phyloP scores from a whole-genome alignment of 1,140 invertebrate species.

The Drosophila erecta region DNA sequence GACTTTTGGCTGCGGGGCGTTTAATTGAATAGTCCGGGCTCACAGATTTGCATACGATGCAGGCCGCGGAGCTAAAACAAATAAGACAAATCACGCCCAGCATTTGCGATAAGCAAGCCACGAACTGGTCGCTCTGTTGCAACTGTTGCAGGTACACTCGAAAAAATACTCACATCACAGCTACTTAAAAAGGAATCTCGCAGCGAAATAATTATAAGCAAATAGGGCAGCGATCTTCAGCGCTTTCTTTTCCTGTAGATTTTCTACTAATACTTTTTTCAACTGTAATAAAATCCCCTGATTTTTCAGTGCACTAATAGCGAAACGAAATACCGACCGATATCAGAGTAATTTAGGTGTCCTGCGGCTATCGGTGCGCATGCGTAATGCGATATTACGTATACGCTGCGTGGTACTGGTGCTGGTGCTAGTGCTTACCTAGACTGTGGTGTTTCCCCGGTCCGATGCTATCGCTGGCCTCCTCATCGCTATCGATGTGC shows the following conservation, averaged over 20 bases:
- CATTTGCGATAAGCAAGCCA: conserved; percentile 56
- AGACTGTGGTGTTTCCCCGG: conserved; percentile 79
- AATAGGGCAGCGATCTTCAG: no score
- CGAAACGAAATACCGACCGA: conserved; percentile 8
- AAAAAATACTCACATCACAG: neutral
- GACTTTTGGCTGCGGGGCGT: conserved; percentile 71
- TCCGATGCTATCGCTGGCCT: conserved; percentile 86
- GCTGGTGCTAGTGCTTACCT: conserved; percentile 46
- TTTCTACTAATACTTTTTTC: no score
- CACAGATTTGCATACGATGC: conserved; percentile 62
- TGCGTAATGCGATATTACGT: conserved; percentile 73
- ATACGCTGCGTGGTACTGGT: conserved; percentile 46
- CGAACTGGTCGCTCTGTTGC: conserved; percentile 35
- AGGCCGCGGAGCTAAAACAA: conserved; percentile 41
- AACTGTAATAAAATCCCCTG: neutral
- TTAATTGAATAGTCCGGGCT: conserved; percentile 76
- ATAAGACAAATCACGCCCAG: conserved; percentile 73
- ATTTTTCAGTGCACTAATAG: conserved; percentile 3
- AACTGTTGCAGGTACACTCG: conserved; percentile 15
- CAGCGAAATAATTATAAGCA: no score
- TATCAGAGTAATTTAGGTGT: conserved; percentile 20
- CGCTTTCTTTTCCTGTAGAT: no score
- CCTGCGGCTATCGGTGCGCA: conserved; percentile 42
- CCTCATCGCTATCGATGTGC: conserved; percentile 90
- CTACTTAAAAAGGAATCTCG: no score